phyloP scores from a whole-genome alignment of 2,888 invertebrate genomes.

The Cheilosia grossa region DNA sequence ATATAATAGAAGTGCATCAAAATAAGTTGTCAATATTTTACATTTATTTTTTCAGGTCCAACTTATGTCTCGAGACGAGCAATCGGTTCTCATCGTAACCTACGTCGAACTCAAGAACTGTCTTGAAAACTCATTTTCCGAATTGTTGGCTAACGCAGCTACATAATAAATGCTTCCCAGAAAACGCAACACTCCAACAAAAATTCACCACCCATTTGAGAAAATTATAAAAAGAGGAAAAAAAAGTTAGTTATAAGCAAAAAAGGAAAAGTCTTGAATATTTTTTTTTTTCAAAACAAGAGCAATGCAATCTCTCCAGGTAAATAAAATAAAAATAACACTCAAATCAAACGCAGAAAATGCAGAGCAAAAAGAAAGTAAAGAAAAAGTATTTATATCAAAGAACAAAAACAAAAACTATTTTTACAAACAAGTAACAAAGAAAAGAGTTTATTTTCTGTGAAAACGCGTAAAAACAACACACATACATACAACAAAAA shows the following conservation, averaged over 20 bases:
- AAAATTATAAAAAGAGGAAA: constrained; percentile 76
- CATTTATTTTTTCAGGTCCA: constrained; percentile 87
- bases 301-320: constrained; percentile 69
- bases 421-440: constrained; percentile 71
- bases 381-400: constrained; percentile 36
- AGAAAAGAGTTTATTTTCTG: constrained; percentile 59
- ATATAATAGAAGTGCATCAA: neutral
- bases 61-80: constrained; percentile 97
- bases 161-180: constrained; percentile 79
- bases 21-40: neutral
- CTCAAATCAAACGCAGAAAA: constrained; percentile 59
- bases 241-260: constrained; percentile 74
- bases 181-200: constrained; percentile 58
- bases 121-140: constrained; percentile 95
- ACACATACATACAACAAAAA: constrained; percentile 63
- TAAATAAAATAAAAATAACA: constrained; percentile 51
- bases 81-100: constrained; percentile 97
- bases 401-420: constrained; percentile 70
- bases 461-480: constrained; percentile 50
- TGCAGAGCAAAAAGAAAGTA: constrained; percentile 67
- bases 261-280: constrained; percentile 71
- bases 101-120: constrained; percentile 98
- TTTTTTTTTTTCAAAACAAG: constrained; percentile 42
- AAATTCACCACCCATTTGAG: constrained; percentile 34
- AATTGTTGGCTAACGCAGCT: constrained; percentile 85